Base-by-base conservation (phyloP, 2,888 invertebrate genomes). In the Cryptus armator region DNA sequence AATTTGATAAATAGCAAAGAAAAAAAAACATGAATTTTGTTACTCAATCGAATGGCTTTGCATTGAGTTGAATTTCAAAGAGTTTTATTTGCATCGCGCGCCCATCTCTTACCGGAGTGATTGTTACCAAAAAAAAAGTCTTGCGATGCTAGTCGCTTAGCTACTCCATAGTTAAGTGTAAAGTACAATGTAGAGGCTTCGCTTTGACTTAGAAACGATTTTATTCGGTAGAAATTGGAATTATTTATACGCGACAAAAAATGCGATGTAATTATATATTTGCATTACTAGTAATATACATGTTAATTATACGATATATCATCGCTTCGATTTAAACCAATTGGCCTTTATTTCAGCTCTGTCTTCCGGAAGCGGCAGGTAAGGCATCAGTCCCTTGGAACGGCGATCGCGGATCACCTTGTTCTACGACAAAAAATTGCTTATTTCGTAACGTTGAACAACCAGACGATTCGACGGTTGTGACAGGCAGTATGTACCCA, bases 291-390 rank as follows among this genome's bases (percentile, higher is more conserved):
- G 9, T 59, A 71, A 79, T 75, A 53, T 44, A 66, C 56, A 75
- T 72, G 16, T 44, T 2, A 24, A 64, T 56, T 29, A 43, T 72
- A 74, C 9, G 7, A 51, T 46, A 9, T 66, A 46, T 56, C 67
- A 51, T 72, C 71, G n/a, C 12, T 77, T 67, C 10, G 74, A 43
- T 48, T 94, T 94, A 86, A 95, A 92, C 91, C 95, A 96, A 85
- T 96, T 96, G 29, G 93, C 94, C 92, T 96, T 97, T 24, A 97
- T 95, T 89, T 94, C 93, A 1, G 95, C 95, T 83, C 98, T 95
- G 12, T 98, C 97, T 89, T 96, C 96, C 0, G 96, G 93, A 37
- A 95, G 94, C 0, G 98, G 98, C 84, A 98, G 88, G 82, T 94
- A 92, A 0, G 98, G 98, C 6, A 89, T 90, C 9, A 97, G 95